These are phyloP conservation scores for Atlantisia rogersi DNA, from an alignment of 2,113 vertebrate species.

Conservation along the genomic window DNA sequence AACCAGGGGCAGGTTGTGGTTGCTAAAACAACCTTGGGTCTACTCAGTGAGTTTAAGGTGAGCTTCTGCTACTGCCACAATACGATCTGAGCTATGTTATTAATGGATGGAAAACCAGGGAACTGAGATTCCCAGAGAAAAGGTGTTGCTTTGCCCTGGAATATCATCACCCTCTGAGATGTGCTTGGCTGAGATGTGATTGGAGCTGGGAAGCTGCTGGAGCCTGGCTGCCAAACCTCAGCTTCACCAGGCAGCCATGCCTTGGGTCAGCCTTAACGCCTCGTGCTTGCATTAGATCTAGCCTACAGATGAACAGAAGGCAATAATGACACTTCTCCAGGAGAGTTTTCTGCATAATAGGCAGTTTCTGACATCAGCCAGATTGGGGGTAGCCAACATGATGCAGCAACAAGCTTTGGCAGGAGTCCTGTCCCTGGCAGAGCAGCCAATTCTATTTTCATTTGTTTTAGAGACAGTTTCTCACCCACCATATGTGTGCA, in stretches of 20 bases:
- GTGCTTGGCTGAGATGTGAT: not conserved
- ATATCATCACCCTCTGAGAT: not conserved
- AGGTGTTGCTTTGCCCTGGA: not conserved
- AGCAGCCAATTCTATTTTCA: not conserved
- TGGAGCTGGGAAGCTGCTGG: not conserved
- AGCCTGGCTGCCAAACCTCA: not conserved
- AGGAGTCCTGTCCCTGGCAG: conserved; percentile 52
- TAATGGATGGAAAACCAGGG: not conserved
- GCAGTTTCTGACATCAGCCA: conserved; percentile 51
- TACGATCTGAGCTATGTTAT: rapidly evolving
- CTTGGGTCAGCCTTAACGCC: not conserved
- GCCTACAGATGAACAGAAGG: conserved; percentile 36
- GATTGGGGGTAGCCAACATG: conserved; percentile 12
- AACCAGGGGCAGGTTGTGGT: not conserved
- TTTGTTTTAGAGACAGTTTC: conserved; percentile 61
- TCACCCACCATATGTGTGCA: conserved; percentile 42
- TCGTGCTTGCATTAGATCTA: not conserved
- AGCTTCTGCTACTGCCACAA: not conserved
- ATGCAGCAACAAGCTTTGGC: conserved; percentile 65
- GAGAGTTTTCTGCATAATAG: conserved; percentile 31
- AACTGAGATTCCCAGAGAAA: not conserved
- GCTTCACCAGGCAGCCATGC: not conserved
- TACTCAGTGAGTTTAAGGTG: not conserved
- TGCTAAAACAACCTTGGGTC: not conserved
- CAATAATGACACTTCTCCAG: not conserved